A percentile compares a stretch with the other conserved stretches of the same genome.
Conservation (phyloP, 92 coral and sea anemone species). For the Metridium senile region DNA sequence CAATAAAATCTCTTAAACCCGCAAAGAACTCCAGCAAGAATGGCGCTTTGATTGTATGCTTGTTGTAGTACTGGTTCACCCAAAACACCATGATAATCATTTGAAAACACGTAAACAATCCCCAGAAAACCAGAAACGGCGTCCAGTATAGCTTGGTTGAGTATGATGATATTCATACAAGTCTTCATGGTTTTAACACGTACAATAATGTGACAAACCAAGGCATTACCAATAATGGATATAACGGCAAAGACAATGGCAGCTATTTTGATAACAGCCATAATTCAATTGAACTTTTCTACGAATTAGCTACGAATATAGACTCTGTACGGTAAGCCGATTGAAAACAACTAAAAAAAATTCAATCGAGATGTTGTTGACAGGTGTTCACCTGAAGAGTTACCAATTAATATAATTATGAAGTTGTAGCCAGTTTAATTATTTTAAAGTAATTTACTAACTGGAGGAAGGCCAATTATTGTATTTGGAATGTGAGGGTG, state of each 20-base stretch:
- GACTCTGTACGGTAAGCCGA: too few species aligned
- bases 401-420: too few species aligned
- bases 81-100: background rate
- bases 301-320: too few species aligned
- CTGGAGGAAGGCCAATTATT: too few species aligned
- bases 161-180: background rate
- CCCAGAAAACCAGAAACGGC: background rate
- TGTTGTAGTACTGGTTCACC: background rate
- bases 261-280: background rate
- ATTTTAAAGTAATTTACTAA: too few species aligned
- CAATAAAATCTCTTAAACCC: background rate
- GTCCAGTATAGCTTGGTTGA: constrained; percentile 7
- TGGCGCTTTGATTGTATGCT: background rate
- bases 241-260: background rate
- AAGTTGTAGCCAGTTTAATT: too few species aligned
- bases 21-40: constrained; percentile 1
- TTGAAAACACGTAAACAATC: background rate
- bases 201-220: constrained; percentile 9
- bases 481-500: too few species aligned
- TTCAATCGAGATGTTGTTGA: too few species aligned
- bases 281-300: too few species aligned
- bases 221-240: background rate
- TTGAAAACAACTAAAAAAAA: too few species aligned
- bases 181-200: constrained; percentile 1
- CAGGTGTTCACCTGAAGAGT: too few species aligned